Evolutionary conservation across 1,140 invertebrate genomes (phyloP), one percentile per base, ranked within the genome.

Genomic region (Panagrolaimus sp.): DNA sequence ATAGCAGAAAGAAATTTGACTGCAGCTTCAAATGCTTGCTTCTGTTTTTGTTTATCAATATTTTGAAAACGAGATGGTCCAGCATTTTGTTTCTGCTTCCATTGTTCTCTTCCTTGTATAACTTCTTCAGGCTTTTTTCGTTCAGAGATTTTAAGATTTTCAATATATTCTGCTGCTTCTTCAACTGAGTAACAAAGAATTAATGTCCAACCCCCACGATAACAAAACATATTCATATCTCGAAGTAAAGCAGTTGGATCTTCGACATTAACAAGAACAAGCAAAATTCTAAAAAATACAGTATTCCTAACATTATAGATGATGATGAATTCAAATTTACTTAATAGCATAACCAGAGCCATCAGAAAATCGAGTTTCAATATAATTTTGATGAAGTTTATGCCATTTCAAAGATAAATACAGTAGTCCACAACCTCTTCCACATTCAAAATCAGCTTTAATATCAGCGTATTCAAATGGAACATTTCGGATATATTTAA

Each of bases 81-180:
- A 7, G 44, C 17, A 38, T 38, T 38, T 52, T 44, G 28, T 43
- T 63, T 63, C 44, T 65, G 28, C 68, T 64, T 71, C 69, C 38
- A 64, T 74, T 64, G 68, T 68, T 65, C 58, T 64, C 55, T 21
- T 67, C 68, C 47, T 44, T 63, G 55, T 10, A 78, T 71, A 24
- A 68, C 64, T n/a, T 47, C 55, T 58, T 71, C 67, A 1, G 69
- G 55, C 52, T 71, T 72, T 21, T 70, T 70, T 17, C 70, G 76
- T 47, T 82, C 82, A 38, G 76, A 65, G 32, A 77, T 43, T 66
- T 83, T 83, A 14, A 83, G 68, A 46, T 71, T 81, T 62, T 82
- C 80, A 45, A 82, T 69, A 63, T 83, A 82, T 65, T 82, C 80
- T 12, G 75, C 80, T 1, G 82, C 82, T 65, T 82, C 80, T 71